These are phyloP conservation scores for Hippocampus guttulatus DNA, from an alignment of 2,113 vertebrate species.

Conservation along the genomic window DNA sequence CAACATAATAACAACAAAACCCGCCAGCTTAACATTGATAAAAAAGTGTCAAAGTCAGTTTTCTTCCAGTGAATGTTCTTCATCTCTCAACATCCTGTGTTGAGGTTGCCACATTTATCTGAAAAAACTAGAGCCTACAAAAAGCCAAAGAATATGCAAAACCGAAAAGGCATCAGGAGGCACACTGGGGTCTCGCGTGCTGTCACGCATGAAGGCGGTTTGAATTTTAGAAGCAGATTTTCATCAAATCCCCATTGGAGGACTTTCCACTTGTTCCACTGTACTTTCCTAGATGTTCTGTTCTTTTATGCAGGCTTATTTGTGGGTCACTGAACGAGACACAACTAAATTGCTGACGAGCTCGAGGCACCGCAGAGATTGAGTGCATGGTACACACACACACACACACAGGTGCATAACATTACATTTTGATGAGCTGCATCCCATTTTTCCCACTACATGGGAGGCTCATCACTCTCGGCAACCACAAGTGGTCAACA, in stretches of 20 bases:
- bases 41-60: background rate
- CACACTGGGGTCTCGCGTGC: background rate
- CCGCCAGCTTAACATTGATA: background rate
- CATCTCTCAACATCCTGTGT: background rate
- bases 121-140: background rate
- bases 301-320: constrained; percentile 46
- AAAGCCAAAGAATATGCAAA: background rate
- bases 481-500: constrained; percentile 41
- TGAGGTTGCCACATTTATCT: background rate
- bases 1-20: background rate
- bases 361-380: constrained; percentile 40
- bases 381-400: constrained; percentile 19
- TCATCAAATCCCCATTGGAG: constrained; percentile 14
- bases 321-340: constrained; percentile 49
- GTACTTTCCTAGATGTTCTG: constrained; percentile 18
- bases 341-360: constrained; percentile 51
- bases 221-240: background rate
- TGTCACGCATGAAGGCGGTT: background rate
- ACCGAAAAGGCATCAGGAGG: background rate
- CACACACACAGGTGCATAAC: constrained; percentile 31
- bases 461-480: constrained; percentile 21
- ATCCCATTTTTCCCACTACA: constrained; percentile 30
- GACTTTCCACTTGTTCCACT: background rate
- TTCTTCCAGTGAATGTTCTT: background rate
- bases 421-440: constrained; percentile 19